Conservation (phyloP, 2,797 vertebrate genomes). For the Eutrigla gurnardus region DNA sequence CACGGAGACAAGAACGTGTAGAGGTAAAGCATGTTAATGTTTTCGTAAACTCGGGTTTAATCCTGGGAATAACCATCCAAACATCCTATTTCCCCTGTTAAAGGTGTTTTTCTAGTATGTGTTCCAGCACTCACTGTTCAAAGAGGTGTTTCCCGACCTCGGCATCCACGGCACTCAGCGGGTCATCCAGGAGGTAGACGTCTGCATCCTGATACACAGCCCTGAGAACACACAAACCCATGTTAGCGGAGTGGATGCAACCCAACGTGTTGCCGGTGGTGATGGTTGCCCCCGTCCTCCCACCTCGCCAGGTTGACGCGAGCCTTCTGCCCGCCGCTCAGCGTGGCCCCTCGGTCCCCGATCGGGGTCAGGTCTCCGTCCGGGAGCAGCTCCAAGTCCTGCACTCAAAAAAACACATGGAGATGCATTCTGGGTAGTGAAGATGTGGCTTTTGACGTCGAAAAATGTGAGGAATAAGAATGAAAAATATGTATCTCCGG, state of each 20-base stretch:
- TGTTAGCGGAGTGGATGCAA: no score
- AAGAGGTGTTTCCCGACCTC: constrained; percentile 93
- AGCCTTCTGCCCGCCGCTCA: constrained; percentile 95
- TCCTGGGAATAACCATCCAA: no score
- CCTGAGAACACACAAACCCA: constrained; percentile 66
- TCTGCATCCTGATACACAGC: constrained; percentile 94
- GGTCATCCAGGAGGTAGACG: constrained; percentile 94
- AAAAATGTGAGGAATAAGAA: no score
- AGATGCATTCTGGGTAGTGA: no score
- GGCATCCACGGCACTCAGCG: constrained; percentile 92
- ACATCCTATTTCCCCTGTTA: no score
- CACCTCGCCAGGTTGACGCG: constrained; percentile 93
- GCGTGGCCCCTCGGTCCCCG: constrained; percentile 93
- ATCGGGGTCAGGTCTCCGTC: constrained; percentile 92
- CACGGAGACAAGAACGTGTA: neutral
- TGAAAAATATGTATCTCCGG: neutral
- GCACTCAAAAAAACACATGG: no score
- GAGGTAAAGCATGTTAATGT: neutral
- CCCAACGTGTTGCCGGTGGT: no score
- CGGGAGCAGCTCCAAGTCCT: constrained; percentile 93
- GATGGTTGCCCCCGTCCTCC: no score
- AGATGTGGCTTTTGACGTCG: no score
- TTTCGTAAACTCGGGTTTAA: no score
- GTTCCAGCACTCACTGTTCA: constrained; percentile 87
- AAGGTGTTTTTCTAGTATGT: no score